Percentiles rank a stretch among this genome's conserved stretches.
These are phyloP conservation scores for Vanessa tameamea DNA, from an alignment of 1,140 invertebrate species.

Conservation along the genomic window DNA sequence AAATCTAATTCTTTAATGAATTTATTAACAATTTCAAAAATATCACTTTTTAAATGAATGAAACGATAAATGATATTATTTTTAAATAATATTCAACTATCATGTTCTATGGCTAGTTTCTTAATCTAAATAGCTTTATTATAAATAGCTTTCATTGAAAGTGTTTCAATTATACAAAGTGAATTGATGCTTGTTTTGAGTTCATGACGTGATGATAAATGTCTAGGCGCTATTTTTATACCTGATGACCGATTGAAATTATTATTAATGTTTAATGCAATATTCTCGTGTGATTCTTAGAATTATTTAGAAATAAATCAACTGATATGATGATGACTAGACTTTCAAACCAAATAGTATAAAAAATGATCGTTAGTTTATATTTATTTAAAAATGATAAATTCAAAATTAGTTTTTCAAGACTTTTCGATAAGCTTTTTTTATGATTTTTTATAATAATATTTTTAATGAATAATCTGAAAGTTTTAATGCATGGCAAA, in stretches of 20 bases:
- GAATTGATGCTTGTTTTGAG: constrained; percentile 49
- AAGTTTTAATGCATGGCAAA: too few species aligned
- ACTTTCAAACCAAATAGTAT: neutral
- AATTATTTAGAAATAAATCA: constrained; percentile 23
- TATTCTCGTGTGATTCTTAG: constrained; percentile 18
- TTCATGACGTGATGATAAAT: constrained; percentile 40
- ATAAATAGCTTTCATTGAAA: constrained; percentile 27
- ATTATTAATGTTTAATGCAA: constrained; percentile 15
- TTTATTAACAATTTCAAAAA: too few species aligned
- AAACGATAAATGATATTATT: too few species aligned
- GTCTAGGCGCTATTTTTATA: constrained; percentile 4
- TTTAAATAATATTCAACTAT: neutral
- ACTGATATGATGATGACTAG: neutral
- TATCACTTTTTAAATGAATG: too few species aligned
- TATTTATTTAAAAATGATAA: too few species aligned
- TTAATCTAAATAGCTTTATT: constrained; percentile 2
- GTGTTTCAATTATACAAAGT: constrained; percentile 32
- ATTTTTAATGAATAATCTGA: too few species aligned
- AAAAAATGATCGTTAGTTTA: neutral
- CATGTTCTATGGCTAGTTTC: constrained; percentile 9
- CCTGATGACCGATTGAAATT: constrained; percentile 40
- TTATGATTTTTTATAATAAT: too few species aligned
- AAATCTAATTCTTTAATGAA: too few species aligned
- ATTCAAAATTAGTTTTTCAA: too few species aligned
- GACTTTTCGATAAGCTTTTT: too few species aligned